Evolutionary conservation across 2,113 vertebrate species (phyloP).

Genomic region (Tachysurus fulvidraco): DNA sequence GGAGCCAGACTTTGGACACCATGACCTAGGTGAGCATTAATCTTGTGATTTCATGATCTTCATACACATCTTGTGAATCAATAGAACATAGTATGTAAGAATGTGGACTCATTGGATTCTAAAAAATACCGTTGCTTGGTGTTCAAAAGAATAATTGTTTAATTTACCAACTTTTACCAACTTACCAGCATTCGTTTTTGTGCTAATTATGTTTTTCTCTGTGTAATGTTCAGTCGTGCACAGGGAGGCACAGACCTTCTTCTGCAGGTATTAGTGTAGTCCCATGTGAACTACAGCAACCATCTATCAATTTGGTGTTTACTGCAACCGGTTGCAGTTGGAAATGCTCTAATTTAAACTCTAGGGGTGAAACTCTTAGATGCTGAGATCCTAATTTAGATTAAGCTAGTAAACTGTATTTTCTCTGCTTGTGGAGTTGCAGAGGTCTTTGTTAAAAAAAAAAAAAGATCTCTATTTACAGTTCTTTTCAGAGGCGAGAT

Average conservation of each 20-base stretch:
- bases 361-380: not conserved
- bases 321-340: not conserved
- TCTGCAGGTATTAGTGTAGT: not conserved
- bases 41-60: not conserved
- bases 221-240: no score
- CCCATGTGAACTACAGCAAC: not conserved
- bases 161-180: no score
- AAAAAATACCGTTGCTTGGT: not conserved
- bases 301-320: not conserved
- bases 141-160: not conserved
- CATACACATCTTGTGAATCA: not conserved
- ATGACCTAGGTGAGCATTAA: not conserved
- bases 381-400: not conserved
- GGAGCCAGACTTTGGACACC: no score
- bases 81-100: not conserved
- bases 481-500: not conserved
- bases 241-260: not conserved
- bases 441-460: not conserved
- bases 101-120: not conserved
- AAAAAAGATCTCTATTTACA: not conserved
- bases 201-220: no score
- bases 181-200: no score
- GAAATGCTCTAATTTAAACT: not conserved
- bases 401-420: not conserved
- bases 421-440: not conserved